A percentile compares a stretch with the other conserved stretches of the same genome.
phyloP scores from a whole-genome alignment of 2,797 vertebrate species.

The Melopsittacus undulatus region DNA sequence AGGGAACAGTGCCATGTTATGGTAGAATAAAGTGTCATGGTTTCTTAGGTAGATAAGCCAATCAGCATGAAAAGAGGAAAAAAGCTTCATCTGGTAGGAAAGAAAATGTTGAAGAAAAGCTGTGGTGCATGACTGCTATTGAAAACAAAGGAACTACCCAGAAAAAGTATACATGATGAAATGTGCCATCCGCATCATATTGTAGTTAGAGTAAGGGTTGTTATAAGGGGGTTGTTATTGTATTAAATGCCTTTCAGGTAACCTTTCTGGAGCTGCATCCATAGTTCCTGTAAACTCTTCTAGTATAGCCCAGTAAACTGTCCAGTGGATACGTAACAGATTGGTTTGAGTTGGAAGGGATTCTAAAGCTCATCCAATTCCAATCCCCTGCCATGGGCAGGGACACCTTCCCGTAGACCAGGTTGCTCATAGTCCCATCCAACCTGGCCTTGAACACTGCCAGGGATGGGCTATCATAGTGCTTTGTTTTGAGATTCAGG shows the following conservation, averaged over 20 bases:
- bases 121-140: background rate
- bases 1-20: background rate
- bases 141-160: background rate
- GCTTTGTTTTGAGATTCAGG: background rate
- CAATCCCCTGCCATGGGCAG: background rate
- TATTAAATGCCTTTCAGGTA: background rate
- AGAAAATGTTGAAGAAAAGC: background rate
- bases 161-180: background rate
- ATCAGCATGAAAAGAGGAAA: background rate
- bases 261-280: background rate
- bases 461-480: background rate
- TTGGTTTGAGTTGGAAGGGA: background rate
- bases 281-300: background rate
- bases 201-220: background rate
- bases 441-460: background rate
- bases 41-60: conserved; percentile 11
- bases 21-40: background rate
- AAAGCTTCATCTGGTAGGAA: background rate
- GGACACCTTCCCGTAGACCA: background rate
- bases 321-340: background rate
- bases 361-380: background rate
- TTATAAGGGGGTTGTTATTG: background rate
- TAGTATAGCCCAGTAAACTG: background rate
- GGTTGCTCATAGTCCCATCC: background rate
- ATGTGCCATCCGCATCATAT: background rate